Conservation (phyloP, 1,140 invertebrate genomes). For the Drosophila littoralis region DNA sequence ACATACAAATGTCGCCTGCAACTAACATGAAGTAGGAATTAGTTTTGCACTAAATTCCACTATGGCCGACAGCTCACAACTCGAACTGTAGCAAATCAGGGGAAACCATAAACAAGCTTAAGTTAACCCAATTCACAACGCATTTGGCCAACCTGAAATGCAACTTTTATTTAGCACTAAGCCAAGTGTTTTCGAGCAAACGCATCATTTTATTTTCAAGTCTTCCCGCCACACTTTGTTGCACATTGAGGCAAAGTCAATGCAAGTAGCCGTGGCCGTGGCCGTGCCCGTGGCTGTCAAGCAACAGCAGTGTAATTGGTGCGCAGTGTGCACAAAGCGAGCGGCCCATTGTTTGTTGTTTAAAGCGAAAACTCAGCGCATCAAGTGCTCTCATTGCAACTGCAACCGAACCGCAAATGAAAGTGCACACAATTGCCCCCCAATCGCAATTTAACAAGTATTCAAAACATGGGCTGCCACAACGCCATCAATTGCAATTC, state of each 20-base stretch:
- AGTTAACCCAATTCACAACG: constrained; percentile 67
- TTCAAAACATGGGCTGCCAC: constrained; percentile 43
- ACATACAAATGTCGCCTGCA: constrained; percentile 21
- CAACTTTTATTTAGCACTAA: constrained; percentile 60
- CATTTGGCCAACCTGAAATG: constrained; percentile 46
- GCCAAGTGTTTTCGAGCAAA: constrained; percentile 39
- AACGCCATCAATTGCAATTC: constrained; percentile 48
- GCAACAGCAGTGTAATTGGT: constrained; percentile 57
- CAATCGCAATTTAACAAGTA: constrained; percentile 70
- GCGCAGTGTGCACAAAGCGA: constrained; percentile 51
- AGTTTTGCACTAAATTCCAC: constrained; percentile 10
- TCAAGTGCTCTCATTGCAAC: constrained; percentile 65
- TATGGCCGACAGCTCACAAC: constrained; percentile 15
- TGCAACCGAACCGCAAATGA: constrained; percentile 45
- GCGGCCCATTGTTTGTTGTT: constrained; percentile 24
- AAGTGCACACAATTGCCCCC: constrained; percentile 62
- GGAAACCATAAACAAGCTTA: constrained; percentile 41
- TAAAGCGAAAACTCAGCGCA: constrained; percentile 61
- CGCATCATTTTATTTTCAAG: constrained; percentile 55
- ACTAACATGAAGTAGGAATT: constrained; percentile 55
- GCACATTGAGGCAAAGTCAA: constrained; percentile 68
- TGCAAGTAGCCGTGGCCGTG: not conserved
- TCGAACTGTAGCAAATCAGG: not conserved
- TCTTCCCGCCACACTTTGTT: constrained; percentile 42
- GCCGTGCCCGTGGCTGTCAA: not conserved